Evolutionary conservation across 2,113 vertebrate genomes (phyloP), one percentile per base, ranked within the genome.

Genomic region (Sciurus niger): DNA sequence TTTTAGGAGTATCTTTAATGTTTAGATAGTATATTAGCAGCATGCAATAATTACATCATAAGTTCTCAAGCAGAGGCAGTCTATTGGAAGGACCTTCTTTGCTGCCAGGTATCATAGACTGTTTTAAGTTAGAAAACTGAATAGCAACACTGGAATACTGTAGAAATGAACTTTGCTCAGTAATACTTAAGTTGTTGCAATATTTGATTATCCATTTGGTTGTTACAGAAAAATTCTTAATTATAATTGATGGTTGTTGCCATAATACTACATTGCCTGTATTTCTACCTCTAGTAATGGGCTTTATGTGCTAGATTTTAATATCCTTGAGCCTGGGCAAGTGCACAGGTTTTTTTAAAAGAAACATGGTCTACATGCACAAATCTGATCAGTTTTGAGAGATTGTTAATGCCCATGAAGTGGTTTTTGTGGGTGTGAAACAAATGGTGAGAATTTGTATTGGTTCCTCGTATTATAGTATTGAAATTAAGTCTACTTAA

Each of bases 201-300:
- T 99, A 99, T 99, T 99, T 99, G 98, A 99, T 98, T 98, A 98
- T 99, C 98, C 98, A 98, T 99, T 98, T 99, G 98, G 98, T 99
- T 99, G 98, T 99, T 99, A 98, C 98, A 99, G 99, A 98, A 98
- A 97, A 98, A 99, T 99, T 98, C 98, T 99, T 98, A 99, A 98
- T 98, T 99, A 99, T 99, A 99, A 99, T 99, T 98, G 98, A 98
- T 98, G 98, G 99, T 99, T 98, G 99, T 99, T 99, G 98, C 99
- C 98, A 98, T 99, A 98, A 99, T 99, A 99, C 98, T 99, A 99
- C 99, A 98, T 99, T 99, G 99, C 99, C 99, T 99, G 99, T 99
- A 99, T 99, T 99, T 99, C 99, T 99, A 99, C 99, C 99, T 99
- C 99, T 99, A 99, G 99, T 99, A 98, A 99, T 99, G 99, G 99